Evolutionary conservation across 2,888 invertebrate genomes (phyloP).

Genomic region (Leptogaster cylindrica): DNA sequence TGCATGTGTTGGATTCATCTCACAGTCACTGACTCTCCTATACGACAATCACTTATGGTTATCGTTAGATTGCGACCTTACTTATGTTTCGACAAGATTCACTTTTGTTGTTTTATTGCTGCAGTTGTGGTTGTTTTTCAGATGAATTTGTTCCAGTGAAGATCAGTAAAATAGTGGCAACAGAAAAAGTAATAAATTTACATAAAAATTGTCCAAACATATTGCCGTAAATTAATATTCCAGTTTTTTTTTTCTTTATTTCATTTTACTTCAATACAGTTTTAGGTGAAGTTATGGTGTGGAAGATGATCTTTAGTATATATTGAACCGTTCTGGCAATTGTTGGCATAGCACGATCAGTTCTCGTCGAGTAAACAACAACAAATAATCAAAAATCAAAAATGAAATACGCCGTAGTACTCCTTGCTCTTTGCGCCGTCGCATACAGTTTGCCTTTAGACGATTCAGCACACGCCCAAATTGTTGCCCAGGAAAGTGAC

Average conservation of each 20-base stretch:
- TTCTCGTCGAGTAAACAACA: slow-evolving; percentile 41
- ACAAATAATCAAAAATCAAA: too few species aligned
- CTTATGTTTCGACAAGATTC: slow-evolving; percentile 32
- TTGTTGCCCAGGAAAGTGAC: slow-evolving; percentile 68
- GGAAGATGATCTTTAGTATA: slow-evolving; percentile 28
- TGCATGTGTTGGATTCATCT: not conserved
- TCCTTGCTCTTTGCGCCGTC: slow-evolving; percentile 55
- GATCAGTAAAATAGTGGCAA: slow-evolving; percentile 28
- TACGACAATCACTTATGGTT: not conserved
- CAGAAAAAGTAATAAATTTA: slow-evolving; percentile 34
- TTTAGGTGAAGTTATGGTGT: not conserved
- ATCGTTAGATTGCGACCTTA: slow-evolving; percentile 29
- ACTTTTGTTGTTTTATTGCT: slow-evolving; percentile 32
- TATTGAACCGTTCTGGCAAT: slow-evolving; percentile 29
- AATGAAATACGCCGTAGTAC: slow-evolving; percentile 57
- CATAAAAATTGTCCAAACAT: slow-evolving; percentile 39
- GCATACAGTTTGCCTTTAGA: slow-evolving; percentile 54
- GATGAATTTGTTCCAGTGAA: slow-evolving; percentile 1
- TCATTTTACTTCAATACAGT: slow-evolving; percentile 17
- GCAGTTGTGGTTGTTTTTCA: slow-evolving; percentile 24
- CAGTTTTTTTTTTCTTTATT: slow-evolving; percentile 29
- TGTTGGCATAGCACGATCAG: slow-evolving; percentile 25
- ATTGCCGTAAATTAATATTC: slow-evolving; percentile 41
- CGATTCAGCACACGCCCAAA: slow-evolving; percentile 64
- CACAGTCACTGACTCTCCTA: not conserved